These are phyloP conservation scores for rat (Rattus norvegicus) DNA, from an alignment of 2,113 vertebrate genomes.

Conservation along the genomic window GRCr8 NC_086036.1:41043001-41043500, in stretches of 20 bases:
- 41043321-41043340: background rate
- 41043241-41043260: background rate
- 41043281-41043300: background rate
- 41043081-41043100: no score
- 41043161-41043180: background rate
- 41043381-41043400: background rate
- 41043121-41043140: no score
- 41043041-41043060: background rate
- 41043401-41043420: background rate
- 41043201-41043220: background rate
- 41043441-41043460: background rate
- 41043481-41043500: background rate
- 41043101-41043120: background rate
- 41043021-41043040: background rate
- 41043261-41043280: constrained; percentile 10
- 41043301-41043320: background rate
- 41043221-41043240: background rate
- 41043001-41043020: background rate
- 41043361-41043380: background rate
- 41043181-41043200: constrained; percentile 25
- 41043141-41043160: background rate
- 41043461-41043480: background rate
- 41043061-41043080: background rate
- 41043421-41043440: background rate
- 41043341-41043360: no score